phyloP scores from a whole-genome alignment of 1,140 invertebrate genomes.

The Drosophila virilis region DNA sequence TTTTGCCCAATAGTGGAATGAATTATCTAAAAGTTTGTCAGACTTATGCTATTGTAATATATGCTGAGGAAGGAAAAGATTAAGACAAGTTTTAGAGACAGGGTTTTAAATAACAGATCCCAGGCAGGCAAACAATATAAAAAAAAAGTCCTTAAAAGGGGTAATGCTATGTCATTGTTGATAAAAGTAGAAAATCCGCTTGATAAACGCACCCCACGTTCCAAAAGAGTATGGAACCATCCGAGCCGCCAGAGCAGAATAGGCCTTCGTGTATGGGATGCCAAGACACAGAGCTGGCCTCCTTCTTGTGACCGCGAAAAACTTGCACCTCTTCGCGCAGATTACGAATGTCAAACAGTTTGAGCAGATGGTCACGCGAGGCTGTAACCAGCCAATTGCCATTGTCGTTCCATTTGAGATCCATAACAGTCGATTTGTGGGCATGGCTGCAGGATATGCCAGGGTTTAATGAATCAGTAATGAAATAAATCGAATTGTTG shows the following conservation, averaged over 20 bases:
- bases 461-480: not conserved
- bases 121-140: not conserved
- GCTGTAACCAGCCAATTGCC: conserved; percentile 99
- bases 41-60: too few species aligned
- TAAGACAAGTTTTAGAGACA: too few species aligned
- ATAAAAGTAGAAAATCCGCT: not conserved
- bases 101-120: too few species aligned
- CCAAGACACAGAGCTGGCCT: conserved; percentile 98
- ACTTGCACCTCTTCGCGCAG: conserved; percentile 96
- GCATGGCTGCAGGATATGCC: conserved; percentile 90
- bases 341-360: conserved; percentile 99
- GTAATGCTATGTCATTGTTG: too few species aligned
- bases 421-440: conserved; percentile 99
- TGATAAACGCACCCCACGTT: conserved; percentile 92
- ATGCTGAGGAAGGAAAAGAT: too few species aligned
- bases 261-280: conserved; percentile 98
- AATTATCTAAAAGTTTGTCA: too few species aligned
- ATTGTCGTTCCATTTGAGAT: conserved; percentile 99
- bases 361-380: conserved; percentile 98
- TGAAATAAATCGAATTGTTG: not conserved
- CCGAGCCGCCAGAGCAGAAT: conserved; percentile 98
- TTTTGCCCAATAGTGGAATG: too few species aligned
- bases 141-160: not conserved
- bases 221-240: conserved; percentile 99
- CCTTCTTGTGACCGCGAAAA: conserved; percentile 99